phyloP scores from a whole-genome alignment of 2,888 invertebrate species.

The Andrena chrysosceles region DNA sequence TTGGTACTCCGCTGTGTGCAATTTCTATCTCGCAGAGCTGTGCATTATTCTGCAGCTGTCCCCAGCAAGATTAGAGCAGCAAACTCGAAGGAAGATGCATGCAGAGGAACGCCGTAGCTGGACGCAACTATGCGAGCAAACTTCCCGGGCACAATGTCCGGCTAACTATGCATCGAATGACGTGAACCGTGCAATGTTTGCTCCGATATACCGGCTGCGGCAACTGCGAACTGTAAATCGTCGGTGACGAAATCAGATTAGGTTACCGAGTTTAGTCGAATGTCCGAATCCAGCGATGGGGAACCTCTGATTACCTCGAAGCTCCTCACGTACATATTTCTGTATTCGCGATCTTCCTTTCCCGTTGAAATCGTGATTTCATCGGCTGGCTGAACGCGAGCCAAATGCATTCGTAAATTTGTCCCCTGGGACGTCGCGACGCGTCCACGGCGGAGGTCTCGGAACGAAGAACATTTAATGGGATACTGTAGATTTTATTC shows the following conservation, averaged over 20 bases:
- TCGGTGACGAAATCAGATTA: constrained; percentile 55
- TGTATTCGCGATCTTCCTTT: neutral
- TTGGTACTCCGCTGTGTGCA: too few species aligned
- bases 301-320: neutral
- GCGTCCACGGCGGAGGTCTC: neutral
- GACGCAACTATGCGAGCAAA: constrained; percentile 51
- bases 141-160: constrained; percentile 52
- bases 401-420: neutral
- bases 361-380: neutral
- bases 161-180: constrained; percentile 48
- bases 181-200: constrained; percentile 56
- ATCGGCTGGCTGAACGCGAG: neutral
- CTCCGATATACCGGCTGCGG: constrained; percentile 18
- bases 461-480: neutral
- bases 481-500: neutral
- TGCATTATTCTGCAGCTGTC: constrained; percentile 24
- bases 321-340: neutral
- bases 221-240: constrained; percentile 47
- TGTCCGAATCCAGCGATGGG: neutral
- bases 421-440: neutral
- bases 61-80: constrained; percentile 34
- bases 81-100: constrained; percentile 49
- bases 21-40: neutral
- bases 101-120: constrained; percentile 11
- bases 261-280: constrained; percentile 26